Base-by-base conservation (phyloP, 2,888 invertebrate species). In the Pachycephus smyrnensis region DNA sequence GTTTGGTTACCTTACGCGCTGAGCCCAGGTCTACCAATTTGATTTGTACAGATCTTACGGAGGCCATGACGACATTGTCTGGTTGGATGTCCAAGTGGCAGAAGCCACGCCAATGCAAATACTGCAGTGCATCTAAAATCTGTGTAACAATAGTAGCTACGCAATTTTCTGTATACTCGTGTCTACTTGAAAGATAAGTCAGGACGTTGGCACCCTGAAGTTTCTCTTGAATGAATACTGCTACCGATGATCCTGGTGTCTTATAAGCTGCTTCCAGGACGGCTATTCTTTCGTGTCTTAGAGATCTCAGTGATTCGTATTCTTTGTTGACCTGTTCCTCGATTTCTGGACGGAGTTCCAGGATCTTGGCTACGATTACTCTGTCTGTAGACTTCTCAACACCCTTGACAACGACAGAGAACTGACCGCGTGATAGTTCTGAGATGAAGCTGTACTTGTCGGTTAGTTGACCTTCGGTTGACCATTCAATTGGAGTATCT, bases 1-100 rank as follows among this genome's bases (percentile, higher is more conserved):
- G 92, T 91, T 96, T 96, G 69, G 95, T 95, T 3, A 98, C 96
- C 86, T 94, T 94, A 86, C 96, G 96, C 1, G 98, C 96, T 9
- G 96, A 95, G 0, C 98, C 98, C 89, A 99, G 96, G 92, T 99
- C 99, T 11, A 98, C 95, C 73, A 99, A 92, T 92, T 98, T 99
- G 3, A 99, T 94, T 91, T 97, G 96, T 12, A 96, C 94, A 0
- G 96, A 95, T 83, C 98, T 93, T 30, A 97, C 95, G 0, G 96
- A 95, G 1, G 96, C 95, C 96, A 99, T 97, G 4, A 98, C 97
- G 35, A 99, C 94, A 91, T 99, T 99, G 89, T 98, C 98, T 0
- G 99, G 99, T 91, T 99, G 97, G 75, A 98, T 93, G 90, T 98
- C 96, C 81, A 98, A 92, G 91, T 98, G 97, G 85, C 96, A 96